A percentile compares a stretch with the other conserved stretches of the same genome.
phyloP scores from a whole-genome alignment of 2,113 vertebrate genomes.

The Deroptyus accipitrinus region DNA sequence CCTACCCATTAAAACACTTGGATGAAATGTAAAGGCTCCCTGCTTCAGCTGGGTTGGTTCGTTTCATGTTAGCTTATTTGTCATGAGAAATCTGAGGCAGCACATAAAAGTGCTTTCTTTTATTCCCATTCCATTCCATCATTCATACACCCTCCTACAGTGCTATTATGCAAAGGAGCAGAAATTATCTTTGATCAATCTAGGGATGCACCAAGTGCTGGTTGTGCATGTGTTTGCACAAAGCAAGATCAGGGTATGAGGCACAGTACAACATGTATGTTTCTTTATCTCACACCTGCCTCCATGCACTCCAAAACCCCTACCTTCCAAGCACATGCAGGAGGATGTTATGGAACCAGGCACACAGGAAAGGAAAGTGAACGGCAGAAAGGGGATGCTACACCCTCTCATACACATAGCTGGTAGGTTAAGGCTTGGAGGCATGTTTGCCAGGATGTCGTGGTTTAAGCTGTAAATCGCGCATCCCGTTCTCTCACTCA shows the following conservation, averaged over 20 bases:
- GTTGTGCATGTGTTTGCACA: neutral
- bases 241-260: neutral
- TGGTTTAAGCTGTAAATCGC: too few relatives aligned
- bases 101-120: neutral
- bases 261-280: neutral
- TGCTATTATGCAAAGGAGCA: fast-evolving
- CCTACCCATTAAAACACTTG: neutral
- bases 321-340: neutral
- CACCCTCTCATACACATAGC: fast-evolving
- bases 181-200: neutral
- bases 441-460: neutral
- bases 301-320: neutral
- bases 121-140: neutral
- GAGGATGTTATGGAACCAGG: neutral
- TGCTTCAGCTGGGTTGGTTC: neutral
- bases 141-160: neutral
- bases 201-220: too few relatives aligned
- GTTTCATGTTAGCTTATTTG: neutral
- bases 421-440: neutral
- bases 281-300: neutral
- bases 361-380: neutral
- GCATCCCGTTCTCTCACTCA: too few relatives aligned
- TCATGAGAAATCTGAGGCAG: neutral
- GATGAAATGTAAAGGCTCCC: neutral
- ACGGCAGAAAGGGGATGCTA: fast-evolving